Base-by-base conservation (phyloP, 2,113 vertebrate genomes). In the Pseudorasbora parva region DNA sequence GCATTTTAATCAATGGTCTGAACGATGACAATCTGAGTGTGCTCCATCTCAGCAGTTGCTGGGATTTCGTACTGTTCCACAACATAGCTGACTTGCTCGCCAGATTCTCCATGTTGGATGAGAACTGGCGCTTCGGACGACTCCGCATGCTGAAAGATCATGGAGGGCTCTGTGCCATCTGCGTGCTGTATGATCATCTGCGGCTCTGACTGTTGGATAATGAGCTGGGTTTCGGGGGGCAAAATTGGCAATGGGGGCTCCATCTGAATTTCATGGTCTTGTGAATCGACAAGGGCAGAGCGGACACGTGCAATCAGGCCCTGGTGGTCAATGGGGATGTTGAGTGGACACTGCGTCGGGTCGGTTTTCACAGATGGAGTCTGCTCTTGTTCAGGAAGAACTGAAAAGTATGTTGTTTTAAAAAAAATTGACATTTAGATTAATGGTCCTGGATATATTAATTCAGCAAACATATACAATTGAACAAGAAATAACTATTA, bases 321-420 rank as follows among this genome's bases (percentile, higher is more conserved):
- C 82, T 94, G 93, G 86, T 78, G 91, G 37, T 93, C 92, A 23
- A 94, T 91, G 1, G 92, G 89, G 30, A 94, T 92, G 88, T 94
- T 94, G 56, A 91, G 91, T 76, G 94, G 93, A 84, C 86, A 83
- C 49, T 82, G 71, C 5, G 77, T 27, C 0, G 82, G 30, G 41
- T 85, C 81, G 2, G 51, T 64, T 83, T 87, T 87, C 12, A 19
- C 4, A 49, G 72, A 33, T 15, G 33, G 45, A 19, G 25, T 25
- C 10, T 9, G 11, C 1, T 83, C 81, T 72, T 81, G 81, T 2
- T 85, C 87, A 47, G 77, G 47, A 83, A 68, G 23, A 60, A 27
- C 87, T 86, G 30, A 72, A 81, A 14, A 43, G 5, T 33, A n/a
- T 7, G n/a, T 62, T 78, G 23, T 45, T n/a, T n/a, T n/a, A n/a